Evolutionary conservation across 2,888 invertebrate species (phyloP).

Genomic region (Xylophagus ater): DNA sequence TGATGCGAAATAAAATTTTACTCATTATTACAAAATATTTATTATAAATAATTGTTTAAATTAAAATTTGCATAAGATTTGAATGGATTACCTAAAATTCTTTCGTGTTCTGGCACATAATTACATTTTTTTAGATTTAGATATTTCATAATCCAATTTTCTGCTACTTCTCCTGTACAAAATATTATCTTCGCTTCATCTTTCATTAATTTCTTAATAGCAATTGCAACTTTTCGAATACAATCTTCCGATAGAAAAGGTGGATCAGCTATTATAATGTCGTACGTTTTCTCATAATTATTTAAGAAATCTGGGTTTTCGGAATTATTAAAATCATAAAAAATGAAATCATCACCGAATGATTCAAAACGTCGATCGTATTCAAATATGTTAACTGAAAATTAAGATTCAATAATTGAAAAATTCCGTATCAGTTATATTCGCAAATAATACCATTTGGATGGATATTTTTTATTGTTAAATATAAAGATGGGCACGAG

Average conservation of each 20-base stretch:
- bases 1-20: conserved; percentile 17
- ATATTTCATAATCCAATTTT: conserved; percentile 51
- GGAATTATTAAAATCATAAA: conserved; percentile 83
- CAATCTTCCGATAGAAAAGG: conserved; percentile 93
- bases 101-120: conserved; percentile 73
- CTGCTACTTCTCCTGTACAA: conserved; percentile 79
- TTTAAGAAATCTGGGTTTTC: conserved; percentile 50
- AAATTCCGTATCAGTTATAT: neutral
- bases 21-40: conserved; percentile 5
- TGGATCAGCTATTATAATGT: conserved; percentile 85
- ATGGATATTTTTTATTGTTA: conserved; percentile 45
- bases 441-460: conserved; percentile 26
- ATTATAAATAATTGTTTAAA: conserved; percentile 42
- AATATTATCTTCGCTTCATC: conserved; percentile 38
- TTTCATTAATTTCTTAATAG: conserved; percentile 62
- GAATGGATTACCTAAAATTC: conserved; percentile 89
- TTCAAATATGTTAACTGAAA: conserved; percentile 66
- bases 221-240: conserved; percentile 66
- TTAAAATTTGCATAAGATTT: conserved; percentile 82
- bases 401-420: conserved; percentile 13
- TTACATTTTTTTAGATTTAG: conserved; percentile 52
- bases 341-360: conserved; percentile 66
- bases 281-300: conserved; percentile 44
- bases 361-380: conserved; percentile 73
- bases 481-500: conserved; percentile 80